Conservation (phyloP, 2,113 vertebrate genomes). For the Oreochromis spilurus region DNA sequence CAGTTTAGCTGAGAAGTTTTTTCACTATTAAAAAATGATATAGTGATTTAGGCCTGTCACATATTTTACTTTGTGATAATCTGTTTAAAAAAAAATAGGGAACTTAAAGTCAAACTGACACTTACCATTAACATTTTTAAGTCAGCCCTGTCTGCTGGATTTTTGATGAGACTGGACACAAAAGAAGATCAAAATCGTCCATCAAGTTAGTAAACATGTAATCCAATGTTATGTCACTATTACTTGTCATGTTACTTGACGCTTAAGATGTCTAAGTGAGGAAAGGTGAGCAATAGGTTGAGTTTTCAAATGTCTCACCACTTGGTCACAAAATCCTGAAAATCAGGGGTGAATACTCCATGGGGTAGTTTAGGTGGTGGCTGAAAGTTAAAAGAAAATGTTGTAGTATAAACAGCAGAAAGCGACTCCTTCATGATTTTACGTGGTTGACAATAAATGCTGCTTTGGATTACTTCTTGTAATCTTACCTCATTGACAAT, state of each 20-base stretch:
- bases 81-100: not conserved
- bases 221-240: not conserved
- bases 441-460: not conserved
- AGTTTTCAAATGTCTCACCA: constrained; percentile 68
- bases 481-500: constrained; percentile 93
- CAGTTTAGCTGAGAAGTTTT: not conserved
- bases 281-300: not conserved
- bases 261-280: not conserved
- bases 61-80: not conserved
- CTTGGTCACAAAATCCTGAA: constrained; percentile 95
- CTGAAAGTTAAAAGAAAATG: constrained; percentile 57
- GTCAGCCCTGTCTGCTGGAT: constrained; percentile 92
- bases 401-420: not conserved
- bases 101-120: not conserved
- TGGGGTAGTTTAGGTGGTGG: constrained; percentile 92
- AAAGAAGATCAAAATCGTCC: not conserved
- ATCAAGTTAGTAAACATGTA: not conserved
- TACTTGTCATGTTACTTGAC: not conserved
- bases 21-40: not conserved
- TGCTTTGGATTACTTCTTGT: not conserved
- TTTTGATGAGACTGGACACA: constrained; percentile 89
- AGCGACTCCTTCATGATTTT: not conserved
- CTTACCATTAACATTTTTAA: constrained; percentile 95
- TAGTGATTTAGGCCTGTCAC: not conserved
- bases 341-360: constrained; percentile 84